Conservation (phyloP, 2,888 invertebrate genomes). For the Acanthococcus lagerstroemiae region DNA sequence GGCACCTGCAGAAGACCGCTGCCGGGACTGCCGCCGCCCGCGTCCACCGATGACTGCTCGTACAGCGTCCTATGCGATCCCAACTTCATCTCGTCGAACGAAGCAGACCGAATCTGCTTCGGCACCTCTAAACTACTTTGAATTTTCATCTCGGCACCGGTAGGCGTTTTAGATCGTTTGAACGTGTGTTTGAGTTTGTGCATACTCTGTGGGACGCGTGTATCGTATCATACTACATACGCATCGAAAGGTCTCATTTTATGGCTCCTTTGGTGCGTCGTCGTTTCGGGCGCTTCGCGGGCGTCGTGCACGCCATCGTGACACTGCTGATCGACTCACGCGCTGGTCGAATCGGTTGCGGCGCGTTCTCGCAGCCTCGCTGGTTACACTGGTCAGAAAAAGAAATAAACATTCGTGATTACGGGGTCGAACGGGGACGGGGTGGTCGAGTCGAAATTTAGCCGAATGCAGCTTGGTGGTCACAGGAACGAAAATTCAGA, state of each 20-base stretch:
- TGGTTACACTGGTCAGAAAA: neutral
- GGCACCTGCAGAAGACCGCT: constrained; percentile 40
- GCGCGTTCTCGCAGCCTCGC: neutral
- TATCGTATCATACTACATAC: neutral
- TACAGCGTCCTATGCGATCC: constrained; percentile 26
- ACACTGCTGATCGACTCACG: neutral
- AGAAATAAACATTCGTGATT: neutral
- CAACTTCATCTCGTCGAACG: constrained; percentile 80
- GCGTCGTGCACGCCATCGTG: neutral
- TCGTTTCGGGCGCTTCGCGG: neutral
- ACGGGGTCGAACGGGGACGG: neutral
- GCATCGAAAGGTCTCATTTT: neutral
- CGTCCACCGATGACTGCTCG: constrained; percentile 33
- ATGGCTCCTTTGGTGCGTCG: neutral
- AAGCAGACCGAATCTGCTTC: constrained; percentile 78
- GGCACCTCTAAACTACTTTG: constrained; percentile 85
- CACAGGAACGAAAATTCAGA: too few species aligned
- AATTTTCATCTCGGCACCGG: constrained; percentile 82
- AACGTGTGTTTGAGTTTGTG: constrained; percentile 75
- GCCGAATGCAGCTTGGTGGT: neutral
- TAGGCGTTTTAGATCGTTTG: constrained; percentile 77
- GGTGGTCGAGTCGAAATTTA: neutral
- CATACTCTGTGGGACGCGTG: constrained; percentile 41
- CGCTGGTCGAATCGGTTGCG: neutral
- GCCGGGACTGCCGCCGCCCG: constrained; percentile 28